Evolutionary conservation across 2,797 vertebrate species (phyloP).

Genomic region (Peromyscus eremicus): DNA sequence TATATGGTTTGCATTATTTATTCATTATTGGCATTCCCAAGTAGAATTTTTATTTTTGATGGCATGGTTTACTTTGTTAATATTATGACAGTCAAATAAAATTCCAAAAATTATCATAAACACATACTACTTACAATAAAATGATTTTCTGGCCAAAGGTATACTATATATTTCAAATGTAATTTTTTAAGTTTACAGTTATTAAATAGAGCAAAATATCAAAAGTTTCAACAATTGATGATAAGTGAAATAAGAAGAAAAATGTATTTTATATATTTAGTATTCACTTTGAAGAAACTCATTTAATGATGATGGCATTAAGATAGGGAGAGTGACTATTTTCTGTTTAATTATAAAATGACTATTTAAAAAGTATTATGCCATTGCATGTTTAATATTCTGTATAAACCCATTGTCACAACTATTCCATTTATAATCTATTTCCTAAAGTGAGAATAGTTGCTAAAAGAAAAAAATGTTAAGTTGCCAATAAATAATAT

Average conservation of each 20-base stretch:
- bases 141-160: conserved; percentile 55
- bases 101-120: conserved; percentile 33
- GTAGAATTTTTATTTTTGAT: conserved; percentile 59
- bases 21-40: conserved; percentile 69
- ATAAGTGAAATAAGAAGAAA: background rate
- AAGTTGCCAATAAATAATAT: conserved; percentile 5
- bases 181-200: conserved; percentile 57
- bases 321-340: conserved; percentile 32
- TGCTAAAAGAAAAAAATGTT: background rate
- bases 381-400: conserved; percentile 62
- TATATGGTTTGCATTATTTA: conserved; percentile 64
- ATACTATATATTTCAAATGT: conserved; percentile 12
- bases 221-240: conserved; percentile 1
- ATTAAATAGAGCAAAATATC: conserved; percentile 37
- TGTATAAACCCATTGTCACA: conserved; percentile 53
- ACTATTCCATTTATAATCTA: conserved; percentile 55
- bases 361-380: background rate
- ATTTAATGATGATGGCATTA: conserved; percentile 34
- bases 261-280: background rate
- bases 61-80: conserved; percentile 48
- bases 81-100: conserved; percentile 69
- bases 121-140: conserved; percentile 11
- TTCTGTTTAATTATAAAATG: conserved; percentile 59
- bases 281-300: conserved; percentile 40
- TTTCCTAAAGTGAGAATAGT: conserved; percentile 60